Conservation (phyloP, 30 jellyfish, hydroid and myxozoan genomes). For the Sanderia malayensis region DNA sequence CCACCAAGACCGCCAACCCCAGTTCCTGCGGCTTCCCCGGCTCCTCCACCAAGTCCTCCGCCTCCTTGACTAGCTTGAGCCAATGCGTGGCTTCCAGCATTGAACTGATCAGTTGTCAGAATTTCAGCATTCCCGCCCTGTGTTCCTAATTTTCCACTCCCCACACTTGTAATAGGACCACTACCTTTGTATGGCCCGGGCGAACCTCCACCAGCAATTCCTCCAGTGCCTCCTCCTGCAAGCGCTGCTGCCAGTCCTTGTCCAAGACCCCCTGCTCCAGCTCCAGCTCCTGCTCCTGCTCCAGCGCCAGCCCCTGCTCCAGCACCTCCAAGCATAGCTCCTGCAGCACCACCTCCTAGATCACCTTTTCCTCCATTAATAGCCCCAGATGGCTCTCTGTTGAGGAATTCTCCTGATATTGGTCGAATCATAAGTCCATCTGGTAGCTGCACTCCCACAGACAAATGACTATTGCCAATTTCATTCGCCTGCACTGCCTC, state of each 20-base stretch:
- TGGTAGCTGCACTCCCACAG: conserved; percentile 91
- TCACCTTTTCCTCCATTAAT: conserved; percentile 65
- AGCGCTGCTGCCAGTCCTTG: conserved; percentile 30
- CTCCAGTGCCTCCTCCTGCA: conserved; percentile 44
- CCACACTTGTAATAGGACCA: conserved; percentile 57
- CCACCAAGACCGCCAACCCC: conserved; percentile 20
- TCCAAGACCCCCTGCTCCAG: conserved; percentile 39
- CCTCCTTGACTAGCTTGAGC: conserved; percentile 41
- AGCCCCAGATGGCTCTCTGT: conserved; percentile 74
- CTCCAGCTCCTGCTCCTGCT: conserved; percentile 47
- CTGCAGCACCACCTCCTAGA: conserved; percentile 78
- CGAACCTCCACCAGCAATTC: conserved; percentile 53
- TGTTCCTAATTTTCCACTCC: conserved; percentile 42
- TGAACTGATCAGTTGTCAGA: conserved; percentile 66
- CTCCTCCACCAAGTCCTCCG: conserved; percentile 20
- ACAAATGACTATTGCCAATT: conserved; percentile 66
- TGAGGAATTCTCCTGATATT: conserved; percentile 78
- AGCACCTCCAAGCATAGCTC: conserved; percentile 41
- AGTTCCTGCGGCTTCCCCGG: too few relatives aligned
- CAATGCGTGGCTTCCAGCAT: conserved; percentile 28
- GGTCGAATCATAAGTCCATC: conserved; percentile 84
- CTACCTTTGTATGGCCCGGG: conserved; percentile 62
- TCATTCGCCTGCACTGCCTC: conserved; percentile 83
- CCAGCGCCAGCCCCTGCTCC: conserved; percentile 51
- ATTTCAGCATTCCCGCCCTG: conserved; percentile 61